Evolutionary conservation across 2,888 invertebrate species (phyloP).

Genomic region (Polydrusus tereticollis): DNA sequence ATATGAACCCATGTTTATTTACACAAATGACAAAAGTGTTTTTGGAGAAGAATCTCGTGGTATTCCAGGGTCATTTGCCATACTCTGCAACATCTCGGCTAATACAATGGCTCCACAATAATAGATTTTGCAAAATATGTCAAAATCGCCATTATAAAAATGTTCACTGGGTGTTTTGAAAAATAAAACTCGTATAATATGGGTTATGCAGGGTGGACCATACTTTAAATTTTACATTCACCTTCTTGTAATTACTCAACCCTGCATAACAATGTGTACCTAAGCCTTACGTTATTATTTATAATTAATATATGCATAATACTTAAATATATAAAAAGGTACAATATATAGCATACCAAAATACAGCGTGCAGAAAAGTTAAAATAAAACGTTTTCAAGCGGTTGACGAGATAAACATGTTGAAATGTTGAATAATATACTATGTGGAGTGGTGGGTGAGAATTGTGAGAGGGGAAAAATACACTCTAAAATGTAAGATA

Average conservation of each 20-base stretch:
- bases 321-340: constrained; percentile 14
- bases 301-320: neutral
- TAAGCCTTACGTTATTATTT: constrained; percentile 13
- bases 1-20: neutral
- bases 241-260: neutral
- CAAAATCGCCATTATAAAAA: too few species aligned
- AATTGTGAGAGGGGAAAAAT: neutral
- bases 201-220: neutral
- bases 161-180: neutral
- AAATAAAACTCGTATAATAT: neutral
- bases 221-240: constrained; percentile 4
- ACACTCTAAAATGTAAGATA: constrained; percentile 22
- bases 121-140: too few species aligned
- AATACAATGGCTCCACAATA: too few species aligned
- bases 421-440: constrained; percentile 43
- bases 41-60: neutral
- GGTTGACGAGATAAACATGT: constrained; percentile 43
- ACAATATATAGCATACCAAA: constrained; percentile 45
- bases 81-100: too few species aligned
- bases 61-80: too few species aligned
- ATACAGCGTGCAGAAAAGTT: constrained; percentile 52
- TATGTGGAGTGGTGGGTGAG: constrained; percentile 25
- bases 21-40: neutral
- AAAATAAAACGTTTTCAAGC: constrained; percentile 48
- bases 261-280: neutral